Evolutionary conservation across 2,888 invertebrate species (phyloP).

Genomic region (Rutpela maculata): DNA sequence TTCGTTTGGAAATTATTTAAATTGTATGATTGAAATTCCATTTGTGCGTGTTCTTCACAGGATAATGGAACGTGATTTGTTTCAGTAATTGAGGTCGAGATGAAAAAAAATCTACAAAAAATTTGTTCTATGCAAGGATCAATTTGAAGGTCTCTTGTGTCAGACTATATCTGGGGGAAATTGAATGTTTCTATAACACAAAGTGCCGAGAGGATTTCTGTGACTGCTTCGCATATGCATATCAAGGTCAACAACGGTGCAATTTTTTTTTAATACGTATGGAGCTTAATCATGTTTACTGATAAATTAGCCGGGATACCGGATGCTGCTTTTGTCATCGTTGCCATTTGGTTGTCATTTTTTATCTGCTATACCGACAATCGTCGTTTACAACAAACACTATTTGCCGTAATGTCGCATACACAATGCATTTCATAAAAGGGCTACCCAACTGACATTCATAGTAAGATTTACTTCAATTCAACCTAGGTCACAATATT

Average conservation of each 20-base stretch:
- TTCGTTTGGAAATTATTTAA: slow-evolving; percentile 16
- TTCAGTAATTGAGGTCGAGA: neutral
- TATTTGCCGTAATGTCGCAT: no score
- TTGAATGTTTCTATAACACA: neutral
- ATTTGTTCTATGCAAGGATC: neutral
- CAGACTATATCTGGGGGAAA: neutral
- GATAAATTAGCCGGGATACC: no score
- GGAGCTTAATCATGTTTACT: no score
- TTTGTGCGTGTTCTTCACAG: slow-evolving; percentile 3
- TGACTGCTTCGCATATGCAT: neutral
- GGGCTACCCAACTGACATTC: no score
- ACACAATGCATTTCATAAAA: no score
- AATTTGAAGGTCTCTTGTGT: neutral
- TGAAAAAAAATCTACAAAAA: neutral
- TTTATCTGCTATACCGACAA: no score
- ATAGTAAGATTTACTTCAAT: no score
- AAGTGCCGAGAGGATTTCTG: neutral
- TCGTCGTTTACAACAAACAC: no score
- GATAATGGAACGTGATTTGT: neutral
- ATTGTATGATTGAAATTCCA: slow-evolving; percentile 13
- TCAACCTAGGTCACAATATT: no score
- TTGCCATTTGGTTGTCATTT: no score
- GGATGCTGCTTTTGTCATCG: no score
- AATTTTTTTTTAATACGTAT: no score
- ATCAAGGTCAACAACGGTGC: neutral